A percentile compares a stretch with the other conserved stretches of the same genome.
phyloP scores from a whole-genome alignment of 35 echinoderm and acorn worm genomes.

The Anneissia japonica region DNA sequence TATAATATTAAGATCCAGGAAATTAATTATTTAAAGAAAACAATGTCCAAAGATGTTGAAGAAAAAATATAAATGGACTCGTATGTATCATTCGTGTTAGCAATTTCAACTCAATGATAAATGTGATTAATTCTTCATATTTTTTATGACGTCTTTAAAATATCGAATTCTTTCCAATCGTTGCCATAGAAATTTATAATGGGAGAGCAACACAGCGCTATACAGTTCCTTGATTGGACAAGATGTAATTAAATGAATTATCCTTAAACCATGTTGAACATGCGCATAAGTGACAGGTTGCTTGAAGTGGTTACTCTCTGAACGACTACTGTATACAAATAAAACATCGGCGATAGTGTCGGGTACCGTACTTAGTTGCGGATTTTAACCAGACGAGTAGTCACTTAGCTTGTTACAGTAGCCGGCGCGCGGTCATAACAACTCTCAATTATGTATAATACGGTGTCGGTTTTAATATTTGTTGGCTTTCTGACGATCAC shows the following conservation, averaged over 20 bases:
- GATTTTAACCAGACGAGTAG: no score
- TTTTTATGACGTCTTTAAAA: neutral
- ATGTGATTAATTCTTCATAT: neutral
- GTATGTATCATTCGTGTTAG: neutral
- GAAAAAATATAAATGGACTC: no score
- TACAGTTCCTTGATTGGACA: neutral
- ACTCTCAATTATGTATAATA: neutral
- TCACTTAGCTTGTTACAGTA: no score
- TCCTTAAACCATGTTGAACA: neutral
- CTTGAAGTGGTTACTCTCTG: neutral
- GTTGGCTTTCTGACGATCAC: neutral
- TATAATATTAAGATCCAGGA: no score
- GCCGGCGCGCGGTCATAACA: no score
- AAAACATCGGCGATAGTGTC: no score
- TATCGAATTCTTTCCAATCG: neutral
- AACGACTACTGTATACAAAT: neutral
- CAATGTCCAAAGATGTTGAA: no score
- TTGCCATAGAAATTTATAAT: neutral
- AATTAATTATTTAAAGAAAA: no score
- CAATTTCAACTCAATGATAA: neutral
- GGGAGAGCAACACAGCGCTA: neutral
- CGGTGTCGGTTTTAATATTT: neutral
- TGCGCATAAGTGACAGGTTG: neutral
- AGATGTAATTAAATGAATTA: neutral
- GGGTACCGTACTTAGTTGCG: no score